Percentiles rank a stretch among this genome's conserved stretches.
Evolutionary conservation across 2,797 vertebrate genomes (phyloP).

Genomic region (Peromyscus aztecus): DNA sequence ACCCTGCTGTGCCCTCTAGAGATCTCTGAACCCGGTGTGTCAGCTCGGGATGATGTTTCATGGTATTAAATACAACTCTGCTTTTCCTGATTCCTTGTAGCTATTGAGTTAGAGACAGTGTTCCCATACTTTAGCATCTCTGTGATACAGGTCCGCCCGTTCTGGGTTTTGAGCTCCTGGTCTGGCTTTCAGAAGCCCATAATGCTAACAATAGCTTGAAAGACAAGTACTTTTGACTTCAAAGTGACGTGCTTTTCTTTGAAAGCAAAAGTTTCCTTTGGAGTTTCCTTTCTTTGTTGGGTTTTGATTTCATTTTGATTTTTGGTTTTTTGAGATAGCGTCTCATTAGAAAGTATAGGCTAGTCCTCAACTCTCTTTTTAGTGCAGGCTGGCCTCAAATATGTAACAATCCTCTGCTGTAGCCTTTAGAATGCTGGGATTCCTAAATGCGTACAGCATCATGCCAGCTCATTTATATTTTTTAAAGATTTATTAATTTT

Average conservation of each 20-base stretch:
- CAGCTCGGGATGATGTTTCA: not conserved
- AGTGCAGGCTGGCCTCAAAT: not conserved
- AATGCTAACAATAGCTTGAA: not conserved
- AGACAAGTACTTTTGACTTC: slow-evolving; percentile 13
- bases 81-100: not conserved
- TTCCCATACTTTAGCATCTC: not conserved
- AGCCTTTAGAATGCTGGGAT: not conserved
- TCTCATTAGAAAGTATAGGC: not conserved
- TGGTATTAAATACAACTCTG: not conserved
- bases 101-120: not conserved
- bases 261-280: not conserved
- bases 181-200: not conserved
- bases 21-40: not conserved
- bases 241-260: not conserved
- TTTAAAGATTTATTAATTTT: not conserved
- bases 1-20: not conserved
- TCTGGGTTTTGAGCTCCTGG: not conserved
- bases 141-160: not conserved
- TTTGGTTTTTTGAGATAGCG: not conserved
- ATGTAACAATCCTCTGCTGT: not conserved
- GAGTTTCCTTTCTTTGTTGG: not conserved
- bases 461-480: not conserved
- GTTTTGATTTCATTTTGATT: not conserved
- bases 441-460: not conserved
- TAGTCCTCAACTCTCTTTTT: not conserved